phyloP scores from a whole-genome alignment of 2,888 invertebrate genomes.

The Eupithecia pulchellata region DNA sequence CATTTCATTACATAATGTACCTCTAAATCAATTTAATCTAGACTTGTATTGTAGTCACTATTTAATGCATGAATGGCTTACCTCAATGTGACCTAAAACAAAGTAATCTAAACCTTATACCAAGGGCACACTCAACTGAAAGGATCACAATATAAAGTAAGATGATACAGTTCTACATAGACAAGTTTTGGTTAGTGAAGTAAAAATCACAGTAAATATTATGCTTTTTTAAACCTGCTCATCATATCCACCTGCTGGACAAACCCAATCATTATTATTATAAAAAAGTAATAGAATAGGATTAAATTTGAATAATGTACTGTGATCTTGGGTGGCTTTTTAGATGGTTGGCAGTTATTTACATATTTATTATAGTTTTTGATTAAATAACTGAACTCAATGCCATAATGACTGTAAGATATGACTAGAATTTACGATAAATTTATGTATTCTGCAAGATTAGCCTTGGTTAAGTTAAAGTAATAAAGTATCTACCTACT shows the following conservation, averaged over 20 bases:
- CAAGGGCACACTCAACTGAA: slow-evolving; percentile 31
- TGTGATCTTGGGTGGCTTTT: background rate
- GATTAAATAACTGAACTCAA: background rate
- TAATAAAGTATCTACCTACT: too few species aligned
- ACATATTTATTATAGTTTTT: background rate
- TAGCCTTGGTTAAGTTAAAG: background rate
- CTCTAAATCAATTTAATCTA: background rate
- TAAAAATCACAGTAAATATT: background rate
- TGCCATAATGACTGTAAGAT: background rate
- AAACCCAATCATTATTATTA: background rate
- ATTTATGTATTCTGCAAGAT: background rate
- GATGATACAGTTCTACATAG: background rate
- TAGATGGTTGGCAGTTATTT: background rate
- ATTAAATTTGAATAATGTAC: background rate
- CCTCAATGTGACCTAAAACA: slow-evolving; percentile 23
- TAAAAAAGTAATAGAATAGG: background rate
- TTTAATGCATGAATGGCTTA: slow-evolving; percentile 15
- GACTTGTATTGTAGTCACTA: slow-evolving; percentile 6
- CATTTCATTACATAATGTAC: background rate
- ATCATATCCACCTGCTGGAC: background rate
- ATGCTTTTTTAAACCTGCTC: too few species aligned
- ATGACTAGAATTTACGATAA: background rate
- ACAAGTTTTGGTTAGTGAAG: background rate
- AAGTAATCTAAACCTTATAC: slow-evolving; percentile 21
- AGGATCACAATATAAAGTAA: slow-evolving; percentile 12